A percentile compares a stretch with the other conserved stretches of the same genome.
Conservation (phyloP, 2,113 vertebrate genomes). For the Burhinus bistriatus region DNA sequence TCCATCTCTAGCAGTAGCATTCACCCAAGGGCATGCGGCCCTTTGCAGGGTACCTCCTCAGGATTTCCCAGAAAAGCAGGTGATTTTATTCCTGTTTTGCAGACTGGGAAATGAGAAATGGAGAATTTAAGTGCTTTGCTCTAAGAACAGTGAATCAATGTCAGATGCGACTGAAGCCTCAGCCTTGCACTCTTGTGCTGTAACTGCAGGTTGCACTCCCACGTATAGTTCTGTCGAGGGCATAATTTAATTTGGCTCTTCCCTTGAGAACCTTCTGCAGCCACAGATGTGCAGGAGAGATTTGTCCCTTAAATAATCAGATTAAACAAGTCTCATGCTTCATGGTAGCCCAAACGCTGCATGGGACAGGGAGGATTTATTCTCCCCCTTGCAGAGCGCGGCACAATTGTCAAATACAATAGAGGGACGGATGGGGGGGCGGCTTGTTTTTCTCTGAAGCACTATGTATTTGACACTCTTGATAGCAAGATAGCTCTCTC, state of each 20-base stretch:
- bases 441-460: background rate
- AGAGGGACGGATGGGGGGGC: fast-evolving
- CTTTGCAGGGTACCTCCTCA: background rate
- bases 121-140: background rate
- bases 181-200: background rate
- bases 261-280: background rate
- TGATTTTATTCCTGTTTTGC: background rate
- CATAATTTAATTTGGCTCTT: background rate
- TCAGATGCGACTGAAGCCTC: background rate
- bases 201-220: background rate
- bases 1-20: background rate
- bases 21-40: background rate
- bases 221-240: fast-evolving
- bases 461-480: background rate
- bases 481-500: background rate
- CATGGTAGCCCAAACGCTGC: background rate
- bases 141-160: background rate
- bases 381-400: background rate
- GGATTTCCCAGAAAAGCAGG: background rate
- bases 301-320: background rate
- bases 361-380: background rate
- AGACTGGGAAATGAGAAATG: background rate
- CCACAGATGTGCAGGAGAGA: background rate
- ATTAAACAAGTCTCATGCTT: background rate
- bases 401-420: background rate